Evolutionary conservation across 1,140 invertebrate genomes (phyloP), one percentile per base, ranked within the genome.

Genomic region (Diabrotica undecimpunctata): DNA sequence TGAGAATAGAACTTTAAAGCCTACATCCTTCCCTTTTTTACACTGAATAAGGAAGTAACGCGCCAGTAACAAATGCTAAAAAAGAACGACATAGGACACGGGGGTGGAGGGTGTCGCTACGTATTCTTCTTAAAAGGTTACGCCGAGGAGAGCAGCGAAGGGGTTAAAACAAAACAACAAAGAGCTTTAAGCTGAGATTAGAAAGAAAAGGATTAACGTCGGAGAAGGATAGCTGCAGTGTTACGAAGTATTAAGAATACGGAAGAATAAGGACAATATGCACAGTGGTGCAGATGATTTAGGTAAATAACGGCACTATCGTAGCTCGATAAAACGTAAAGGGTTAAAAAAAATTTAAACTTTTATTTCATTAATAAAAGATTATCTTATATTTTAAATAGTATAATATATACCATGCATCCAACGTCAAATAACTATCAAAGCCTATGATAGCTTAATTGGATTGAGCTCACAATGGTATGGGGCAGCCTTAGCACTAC

Each of bases 141-240:
- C 68, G 70, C 72, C 67, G 61, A 64, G 69, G 14, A 68, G 72
- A 64, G 69, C 37, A 68, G 72, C 74, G 72, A 75, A 76, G 74
- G 72, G 73, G 70, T 74, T 76, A 72, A 75, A 77, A 77, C 70
- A 67, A 75, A 75, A 75, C 74, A 77, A n/a, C n/a, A 77, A 74
- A 75, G 75, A 72, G 74, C 75, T 75, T 77, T 75, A 75, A 75
- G 75, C 70, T 53, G 66, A 72, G 74, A 74, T 77, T 77, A 77
- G 74, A 74, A 71, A 68, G 67, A 68, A 70, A 61, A 74, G 68
- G 66, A 69, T 68, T 68, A 70, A 68, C 62, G 63, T 57, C 57
- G 66, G 64, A 68, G 66, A 70, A 70, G 60, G 64, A 69, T 66
- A 64, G 64, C 65, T 65, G 62, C 63, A 67, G 54, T 61, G 67